Evolutionary conservation across 1,140 invertebrate species (phyloP).

Genomic region (Procambarus virginalis): DNA sequence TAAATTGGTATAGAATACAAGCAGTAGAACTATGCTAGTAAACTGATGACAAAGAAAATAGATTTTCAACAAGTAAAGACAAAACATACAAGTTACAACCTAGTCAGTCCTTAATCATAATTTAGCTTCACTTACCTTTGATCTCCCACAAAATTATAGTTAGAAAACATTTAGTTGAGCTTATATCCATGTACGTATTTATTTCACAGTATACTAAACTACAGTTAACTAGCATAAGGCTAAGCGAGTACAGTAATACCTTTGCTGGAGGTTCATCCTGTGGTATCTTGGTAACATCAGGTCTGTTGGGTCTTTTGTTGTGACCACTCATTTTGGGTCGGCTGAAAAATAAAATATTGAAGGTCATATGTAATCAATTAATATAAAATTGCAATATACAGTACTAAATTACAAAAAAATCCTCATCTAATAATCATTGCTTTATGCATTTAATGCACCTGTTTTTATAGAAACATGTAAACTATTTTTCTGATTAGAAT

Average conservation of each 20-base stretch:
- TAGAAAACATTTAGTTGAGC: background rate
- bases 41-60: background rate
- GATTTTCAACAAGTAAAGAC: background rate
- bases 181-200: background rate
- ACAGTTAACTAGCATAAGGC: background rate
- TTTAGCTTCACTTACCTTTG: background rate
- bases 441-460: no score
- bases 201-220: background rate
- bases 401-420: no score
- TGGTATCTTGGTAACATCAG: slow-evolving; percentile 81
- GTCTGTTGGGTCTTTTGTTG: slow-evolving; percentile 83
- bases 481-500: no score
- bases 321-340: slow-evolving; percentile 75
- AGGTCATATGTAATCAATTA: no score
- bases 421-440: no score
- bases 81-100: background rate
- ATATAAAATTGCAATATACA: no score
- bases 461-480: no score
- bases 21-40: background rate
- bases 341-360: background rate
- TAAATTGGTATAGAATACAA: background rate
- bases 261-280: slow-evolving; percentile 75
- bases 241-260: slow-evolving; percentile 70
- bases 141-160: background rate
- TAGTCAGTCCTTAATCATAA: background rate